Conservation (phyloP, 2,113 vertebrate species). For the Larimichthys polyactis region DNA sequence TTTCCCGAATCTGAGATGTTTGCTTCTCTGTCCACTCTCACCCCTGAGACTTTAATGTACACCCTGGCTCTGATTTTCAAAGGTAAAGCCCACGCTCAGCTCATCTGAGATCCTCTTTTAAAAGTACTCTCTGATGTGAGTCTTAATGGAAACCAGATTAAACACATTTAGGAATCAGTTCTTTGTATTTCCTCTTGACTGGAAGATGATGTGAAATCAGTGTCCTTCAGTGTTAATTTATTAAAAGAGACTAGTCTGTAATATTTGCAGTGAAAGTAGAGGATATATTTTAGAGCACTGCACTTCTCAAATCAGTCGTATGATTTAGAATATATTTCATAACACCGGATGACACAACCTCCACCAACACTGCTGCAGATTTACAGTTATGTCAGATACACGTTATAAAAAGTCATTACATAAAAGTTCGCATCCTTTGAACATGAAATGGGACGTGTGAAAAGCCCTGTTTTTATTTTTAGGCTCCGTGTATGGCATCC, state of each 20-base stretch:
- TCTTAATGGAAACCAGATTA: conserved; percentile 21
- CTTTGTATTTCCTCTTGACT: conserved; percentile 1
- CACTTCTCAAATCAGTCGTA: neutral
- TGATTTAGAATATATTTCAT: conserved; percentile 1
- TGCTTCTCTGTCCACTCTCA: conserved; percentile 70
- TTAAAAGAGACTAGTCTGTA: neutral
- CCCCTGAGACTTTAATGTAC: conserved; percentile 77
- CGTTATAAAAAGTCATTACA: neutral
- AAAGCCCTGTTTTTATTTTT: neutral
- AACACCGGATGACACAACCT: neutral
- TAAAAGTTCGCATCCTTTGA: neutral
- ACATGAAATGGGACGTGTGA: neutral
- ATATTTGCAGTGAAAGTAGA: neutral
- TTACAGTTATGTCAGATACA: neutral
- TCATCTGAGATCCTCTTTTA: neutral
- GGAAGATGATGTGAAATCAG: neutral
- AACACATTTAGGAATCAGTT: conserved; percentile 1
- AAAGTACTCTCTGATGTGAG: conserved; percentile 5
- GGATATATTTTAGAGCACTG: neutral
- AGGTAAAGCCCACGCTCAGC: conserved; percentile 81
- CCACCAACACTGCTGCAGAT: neutral
- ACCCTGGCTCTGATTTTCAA: conserved; percentile 88
- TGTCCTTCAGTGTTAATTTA: neutral
- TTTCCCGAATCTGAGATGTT: conserved; percentile 88
- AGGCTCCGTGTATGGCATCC: neutral